Percentiles rank a stretch among this genome's conserved stretches.
Evolutionary conservation across 2,888 invertebrate species (phyloP).

Genomic region (Orthosia gothica): DNA sequence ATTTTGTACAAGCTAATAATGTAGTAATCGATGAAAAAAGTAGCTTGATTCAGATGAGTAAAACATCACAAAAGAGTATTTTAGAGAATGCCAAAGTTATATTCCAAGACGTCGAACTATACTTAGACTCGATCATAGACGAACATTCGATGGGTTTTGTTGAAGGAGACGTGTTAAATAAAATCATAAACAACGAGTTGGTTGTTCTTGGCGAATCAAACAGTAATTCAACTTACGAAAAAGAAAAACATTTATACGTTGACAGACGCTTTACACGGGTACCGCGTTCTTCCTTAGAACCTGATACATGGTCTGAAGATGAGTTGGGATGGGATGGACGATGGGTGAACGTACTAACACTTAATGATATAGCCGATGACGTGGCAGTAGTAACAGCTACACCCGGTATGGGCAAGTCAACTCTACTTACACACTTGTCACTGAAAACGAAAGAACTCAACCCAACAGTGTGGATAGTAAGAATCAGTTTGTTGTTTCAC

Average conservation of each 20-base stretch:
- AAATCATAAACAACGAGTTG: conserved; percentile 29
- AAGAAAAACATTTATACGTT: conserved; percentile 35
- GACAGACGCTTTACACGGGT: conserved; percentile 6
- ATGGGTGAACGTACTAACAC: conserved; percentile 3
- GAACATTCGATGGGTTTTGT: conserved; percentile 26
- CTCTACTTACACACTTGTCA: conserved; percentile 59
- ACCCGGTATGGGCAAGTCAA: conserved; percentile 67
- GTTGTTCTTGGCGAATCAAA: conserved; percentile 21
- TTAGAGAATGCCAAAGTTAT: conserved; percentile 28
- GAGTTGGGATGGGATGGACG: too few relatives aligned
- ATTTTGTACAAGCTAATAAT: conserved; percentile 20
- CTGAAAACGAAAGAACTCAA: conserved; percentile 46
- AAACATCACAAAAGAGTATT: conserved; percentile 28
- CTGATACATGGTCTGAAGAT: too few relatives aligned
- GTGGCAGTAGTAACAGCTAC: conserved; percentile 44
- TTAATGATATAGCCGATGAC: conserved; percentile 28
- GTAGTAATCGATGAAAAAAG: conserved; percentile 18
- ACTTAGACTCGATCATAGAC: conserved; percentile 31
- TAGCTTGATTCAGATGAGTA: conserved; percentile 42
- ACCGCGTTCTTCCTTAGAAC: too few relatives aligned
- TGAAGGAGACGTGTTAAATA: conserved; percentile 35
- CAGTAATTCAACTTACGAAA: conserved; percentile 29
- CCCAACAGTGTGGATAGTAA: conserved; percentile 52
- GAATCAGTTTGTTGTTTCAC: conserved; percentile 47
- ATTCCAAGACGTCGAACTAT: conserved; percentile 47